A percentile compares a stretch with the other conserved stretches of the same genome.
These are phyloP conservation scores for Drosophila bunnanda DNA, from an alignment of 2,888 invertebrate species.

Conservation along the genomic window DNA sequence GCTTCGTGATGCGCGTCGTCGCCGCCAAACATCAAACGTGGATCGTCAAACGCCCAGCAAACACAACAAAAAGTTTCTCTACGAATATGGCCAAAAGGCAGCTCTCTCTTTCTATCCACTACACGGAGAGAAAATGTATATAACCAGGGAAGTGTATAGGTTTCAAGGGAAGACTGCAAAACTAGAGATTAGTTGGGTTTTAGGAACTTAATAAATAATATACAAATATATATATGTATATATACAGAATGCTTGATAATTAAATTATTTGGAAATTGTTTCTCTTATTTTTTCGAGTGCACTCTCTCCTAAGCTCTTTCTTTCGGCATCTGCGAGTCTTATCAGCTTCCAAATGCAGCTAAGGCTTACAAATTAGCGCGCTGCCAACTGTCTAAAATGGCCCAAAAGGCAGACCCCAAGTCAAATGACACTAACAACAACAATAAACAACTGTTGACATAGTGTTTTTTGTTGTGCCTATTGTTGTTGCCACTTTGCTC, in stretches of 20 bases:
- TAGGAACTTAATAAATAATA: background rate
- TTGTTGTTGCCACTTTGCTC: slow-evolving; percentile 47
- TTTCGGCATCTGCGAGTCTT: slow-evolving; percentile 60
- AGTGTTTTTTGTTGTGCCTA: slow-evolving; percentile 62
- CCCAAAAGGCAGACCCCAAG: slow-evolving; percentile 74
- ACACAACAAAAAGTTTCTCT: slow-evolving; percentile 65
- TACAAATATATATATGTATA: too few species aligned
- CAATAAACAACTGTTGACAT: slow-evolving; percentile 79
- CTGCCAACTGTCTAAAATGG: slow-evolving; percentile 76
- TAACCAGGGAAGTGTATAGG: too few species aligned
- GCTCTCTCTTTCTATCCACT: slow-evolving; percentile 21
- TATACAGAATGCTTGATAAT: background rate
- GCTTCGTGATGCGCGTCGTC: slow-evolving; percentile 69
- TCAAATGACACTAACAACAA: slow-evolving; percentile 80
- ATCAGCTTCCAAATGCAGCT: slow-evolving; percentile 73
- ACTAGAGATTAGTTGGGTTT: background rate
- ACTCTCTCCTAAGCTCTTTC: slow-evolving; percentile 14
- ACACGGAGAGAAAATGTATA: background rate
- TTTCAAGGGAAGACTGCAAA: background rate
- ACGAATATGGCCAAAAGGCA: slow-evolving; percentile 68
- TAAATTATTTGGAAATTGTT: background rate
- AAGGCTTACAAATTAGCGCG: slow-evolving; percentile 78
- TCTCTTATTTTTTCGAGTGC: background rate
- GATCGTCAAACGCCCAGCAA: slow-evolving; percentile 72
- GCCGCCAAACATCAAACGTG: slow-evolving; percentile 72